Evolutionary conservation across 2,888 invertebrate genomes (phyloP).

Genomic region (Odontocerum albicorne): DNA sequence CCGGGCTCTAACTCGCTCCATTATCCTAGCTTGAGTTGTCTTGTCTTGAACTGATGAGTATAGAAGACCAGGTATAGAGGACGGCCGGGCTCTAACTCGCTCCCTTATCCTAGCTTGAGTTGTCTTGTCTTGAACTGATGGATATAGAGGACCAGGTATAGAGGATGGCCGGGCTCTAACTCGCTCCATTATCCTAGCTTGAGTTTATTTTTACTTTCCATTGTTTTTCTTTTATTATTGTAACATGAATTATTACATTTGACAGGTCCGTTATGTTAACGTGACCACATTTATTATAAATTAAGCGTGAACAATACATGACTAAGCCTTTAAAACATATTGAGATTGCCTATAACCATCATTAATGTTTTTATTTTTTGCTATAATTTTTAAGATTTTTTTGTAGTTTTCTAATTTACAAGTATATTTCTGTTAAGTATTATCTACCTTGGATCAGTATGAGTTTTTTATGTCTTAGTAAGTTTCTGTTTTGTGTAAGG

Average conservation of each 20-base stretch:
- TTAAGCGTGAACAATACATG: slow-evolving; percentile 10
- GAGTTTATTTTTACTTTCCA: slow-evolving; percentile 12
- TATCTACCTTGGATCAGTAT: slow-evolving; percentile 32
- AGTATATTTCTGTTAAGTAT: slow-evolving; percentile 36
- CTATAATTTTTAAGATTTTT: slow-evolving; percentile 26
- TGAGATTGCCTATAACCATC: slow-evolving; percentile 21
- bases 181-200: too few species aligned
- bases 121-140: slow-evolving; percentile 1
- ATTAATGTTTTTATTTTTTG: slow-evolving; percentile 15
- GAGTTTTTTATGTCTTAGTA: slow-evolving; percentile 20
- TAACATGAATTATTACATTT: slow-evolving; percentile 1
- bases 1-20: too few species aligned
- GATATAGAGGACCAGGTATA: too few species aligned
- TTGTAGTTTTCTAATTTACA: slow-evolving; percentile 25
- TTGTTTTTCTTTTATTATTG: slow-evolving; percentile 20
- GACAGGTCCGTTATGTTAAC: slow-evolving; percentile 22
- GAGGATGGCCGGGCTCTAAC: too few species aligned
- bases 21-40: background rate
- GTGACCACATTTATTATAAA: slow-evolving; percentile 8
- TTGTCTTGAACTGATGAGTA: slow-evolving; percentile 1
- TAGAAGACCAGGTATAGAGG: background rate
- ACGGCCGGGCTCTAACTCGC: background rate
- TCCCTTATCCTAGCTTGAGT: background rate
- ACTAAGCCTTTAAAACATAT: slow-evolving; percentile 5
- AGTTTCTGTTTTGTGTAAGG: slow-evolving; percentile 25